Conservation (phyloP, 2,113 vertebrate genomes). For the Pedionomus torquatus region DNA sequence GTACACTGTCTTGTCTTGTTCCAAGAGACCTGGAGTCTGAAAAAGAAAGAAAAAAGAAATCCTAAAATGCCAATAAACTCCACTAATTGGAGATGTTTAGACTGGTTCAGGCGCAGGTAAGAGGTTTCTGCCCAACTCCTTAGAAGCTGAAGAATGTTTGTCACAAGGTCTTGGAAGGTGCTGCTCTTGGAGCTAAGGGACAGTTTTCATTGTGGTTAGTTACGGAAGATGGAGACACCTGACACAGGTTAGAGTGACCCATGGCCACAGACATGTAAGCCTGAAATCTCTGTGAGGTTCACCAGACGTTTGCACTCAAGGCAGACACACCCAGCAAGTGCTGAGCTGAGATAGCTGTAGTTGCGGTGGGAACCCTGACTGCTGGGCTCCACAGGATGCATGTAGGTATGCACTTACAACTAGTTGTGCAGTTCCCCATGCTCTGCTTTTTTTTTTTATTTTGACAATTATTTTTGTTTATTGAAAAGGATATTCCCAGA, state of each 20-base stretch:
- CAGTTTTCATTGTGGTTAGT: not conserved
- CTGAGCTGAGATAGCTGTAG: not conserved
- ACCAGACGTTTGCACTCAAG: not conserved
- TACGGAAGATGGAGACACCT: not conserved
- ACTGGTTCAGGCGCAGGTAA: not conserved
- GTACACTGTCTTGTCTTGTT: conserved; percentile 55
- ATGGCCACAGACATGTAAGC: not conserved
- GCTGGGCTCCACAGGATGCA: not conserved
- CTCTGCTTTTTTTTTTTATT: not conserved
- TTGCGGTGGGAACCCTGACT: not conserved
- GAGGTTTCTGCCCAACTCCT: not conserved
- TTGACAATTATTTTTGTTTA: not conserved
- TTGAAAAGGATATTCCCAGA: not conserved
- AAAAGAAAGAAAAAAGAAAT: not conserved
- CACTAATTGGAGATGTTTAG: not conserved
- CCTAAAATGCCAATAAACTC: not conserved
- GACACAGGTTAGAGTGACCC: not conserved
- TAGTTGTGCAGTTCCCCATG: not conserved
- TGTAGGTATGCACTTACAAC: not conserved
- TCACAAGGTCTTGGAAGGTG: not conserved
- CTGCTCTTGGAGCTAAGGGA: not conserved
- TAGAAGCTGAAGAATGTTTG: not conserved
- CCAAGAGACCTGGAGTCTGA: not conserved
- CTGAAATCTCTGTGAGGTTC: not conserved
- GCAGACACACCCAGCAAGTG: not conserved